A percentile compares a stretch with the other conserved stretches of the same genome.
Conservation (phyloP, 1,140 invertebrate genomes). For the Caerostris darwini region DNA sequence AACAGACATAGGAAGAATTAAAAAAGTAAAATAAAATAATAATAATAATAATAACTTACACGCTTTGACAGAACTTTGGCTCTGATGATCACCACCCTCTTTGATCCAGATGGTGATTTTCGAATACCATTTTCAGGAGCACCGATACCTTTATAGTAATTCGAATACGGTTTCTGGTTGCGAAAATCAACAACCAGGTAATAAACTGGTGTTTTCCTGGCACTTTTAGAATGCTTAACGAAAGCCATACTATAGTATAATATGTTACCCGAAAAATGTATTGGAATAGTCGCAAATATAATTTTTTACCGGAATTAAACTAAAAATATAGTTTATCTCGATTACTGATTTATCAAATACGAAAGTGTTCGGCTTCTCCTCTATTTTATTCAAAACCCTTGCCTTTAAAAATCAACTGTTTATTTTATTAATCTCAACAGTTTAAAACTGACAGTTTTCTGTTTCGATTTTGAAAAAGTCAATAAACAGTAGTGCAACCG, state of each 20-base stretch:
- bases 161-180: constrained; percentile 39
- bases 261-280: no score
- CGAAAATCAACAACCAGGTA: constrained; percentile 38
- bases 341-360: no score
- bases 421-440: background rate
- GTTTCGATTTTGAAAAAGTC: background rate
- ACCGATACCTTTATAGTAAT: constrained; percentile 32
- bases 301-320: no score
- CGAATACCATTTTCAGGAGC: background rate
- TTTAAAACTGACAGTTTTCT: background rate
- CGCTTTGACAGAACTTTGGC: background rate
- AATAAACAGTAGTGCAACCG: background rate
- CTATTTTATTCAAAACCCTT: background rate
- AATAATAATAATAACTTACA: constrained; percentile 40
- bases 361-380: background rate
- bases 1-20: no score
- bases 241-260: background rate
- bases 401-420: background rate
- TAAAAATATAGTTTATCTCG: no score
- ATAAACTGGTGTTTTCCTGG: constrained; percentile 38
- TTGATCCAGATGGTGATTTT: background rate
- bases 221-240: background rate
- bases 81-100: constrained; percentile 31
- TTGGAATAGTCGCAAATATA: no score
- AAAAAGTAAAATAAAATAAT: background rate